Base-by-base conservation (phyloP, 2,113 vertebrate genomes). In the Upupa epops region DNA sequence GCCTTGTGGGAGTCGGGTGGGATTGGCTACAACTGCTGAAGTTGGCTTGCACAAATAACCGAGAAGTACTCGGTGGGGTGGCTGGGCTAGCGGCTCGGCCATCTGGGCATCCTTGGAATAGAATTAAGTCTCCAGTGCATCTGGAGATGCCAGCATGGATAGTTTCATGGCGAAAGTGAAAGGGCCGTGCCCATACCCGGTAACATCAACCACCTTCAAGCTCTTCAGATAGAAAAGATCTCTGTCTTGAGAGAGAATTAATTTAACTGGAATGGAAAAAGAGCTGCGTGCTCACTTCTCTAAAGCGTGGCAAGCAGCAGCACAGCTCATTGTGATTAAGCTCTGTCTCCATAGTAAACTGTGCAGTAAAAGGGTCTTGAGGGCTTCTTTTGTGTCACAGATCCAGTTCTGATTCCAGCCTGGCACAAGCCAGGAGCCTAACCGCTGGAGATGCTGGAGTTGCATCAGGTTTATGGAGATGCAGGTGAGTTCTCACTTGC, bases 1-100 rank as follows among this genome's bases (percentile, higher is more conserved):
- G 63, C 46, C 61, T 77, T 64, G n/a, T 73, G 56, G 83, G 86
- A 95, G 83, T 93, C 89, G 73, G 55, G 81, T 92, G 90, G 79
- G 51, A 75, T 63, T 75, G 45, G 55, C 42, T 73, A 11, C 78
- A 87, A 90, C 61, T 56, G 68, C 42, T 87, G 60, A 66, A 77
- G 66, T 77, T 66, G 89, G 1, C 71, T 63, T 89, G 32, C n/a
- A 87, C 61, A 92, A 92, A 48, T 25, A 75, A 82, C 8, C 11
- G 8, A 59, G 46, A 86, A 89, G 61, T 59, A 34, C 13, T 81
- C 74, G 26, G 4, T 45, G 28, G 87, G 87, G 77, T 9, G n/a
- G n/a, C n/a, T n/a, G n/a, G n/a, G n/a, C n/a, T n/a, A n/a, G n/a
- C n/a, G n/a, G n/a, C n/a, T n/a, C n/a, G n/a, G n/a, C n/a, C n/a